A percentile compares a stretch with the other conserved stretches of the same genome.
phyloP scores from a whole-genome alignment of 2,888 invertebrate genomes.

The Hemistola chrysoprasaria region DNA sequence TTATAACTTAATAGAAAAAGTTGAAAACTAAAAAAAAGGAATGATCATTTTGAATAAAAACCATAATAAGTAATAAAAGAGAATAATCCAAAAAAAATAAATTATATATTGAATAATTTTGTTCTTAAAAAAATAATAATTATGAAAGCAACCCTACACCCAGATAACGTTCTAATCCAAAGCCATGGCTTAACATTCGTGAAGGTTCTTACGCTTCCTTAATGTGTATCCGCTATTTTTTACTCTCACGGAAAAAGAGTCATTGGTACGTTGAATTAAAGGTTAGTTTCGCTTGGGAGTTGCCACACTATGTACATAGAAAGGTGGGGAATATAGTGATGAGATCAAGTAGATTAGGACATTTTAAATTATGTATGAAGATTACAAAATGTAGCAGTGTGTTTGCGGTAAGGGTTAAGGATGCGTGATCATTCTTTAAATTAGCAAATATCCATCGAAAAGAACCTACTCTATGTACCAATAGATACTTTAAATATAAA shows the following conservation, averaged over 20 bases:
- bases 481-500: too few species aligned
- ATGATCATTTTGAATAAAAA: too few species aligned
- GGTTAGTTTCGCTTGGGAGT: slow-evolving; percentile 14
- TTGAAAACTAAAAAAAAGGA: too few species aligned
- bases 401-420: too few species aligned
- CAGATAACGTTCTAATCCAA: slow-evolving; percentile 39
- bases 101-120: too few species aligned
- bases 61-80: too few species aligned
- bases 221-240: slow-evolving; percentile 35
- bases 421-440: too few species aligned
- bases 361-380: slow-evolving; percentile 8
- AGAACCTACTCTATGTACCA: too few species aligned
- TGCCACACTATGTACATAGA: slow-evolving; percentile 16
- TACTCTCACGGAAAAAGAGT: slow-evolving; percentile 18
- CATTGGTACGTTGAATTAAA: slow-evolving; percentile 10
- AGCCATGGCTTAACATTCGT: slow-evolving; percentile 40
- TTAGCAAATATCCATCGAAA: too few species aligned
- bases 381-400: not conserved
- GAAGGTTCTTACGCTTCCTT: slow-evolving; percentile 34
- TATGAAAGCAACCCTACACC: slow-evolving; percentile 12
- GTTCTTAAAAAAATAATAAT: too few species aligned
- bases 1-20: too few species aligned
- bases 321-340: slow-evolving; percentile 19
- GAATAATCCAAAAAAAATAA: too few species aligned
- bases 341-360: slow-evolving; percentile 15